These are phyloP conservation scores for Apteryx owenii DNA, from an alignment of 2,113 vertebrate species.

Conservation along the genomic window DNA sequence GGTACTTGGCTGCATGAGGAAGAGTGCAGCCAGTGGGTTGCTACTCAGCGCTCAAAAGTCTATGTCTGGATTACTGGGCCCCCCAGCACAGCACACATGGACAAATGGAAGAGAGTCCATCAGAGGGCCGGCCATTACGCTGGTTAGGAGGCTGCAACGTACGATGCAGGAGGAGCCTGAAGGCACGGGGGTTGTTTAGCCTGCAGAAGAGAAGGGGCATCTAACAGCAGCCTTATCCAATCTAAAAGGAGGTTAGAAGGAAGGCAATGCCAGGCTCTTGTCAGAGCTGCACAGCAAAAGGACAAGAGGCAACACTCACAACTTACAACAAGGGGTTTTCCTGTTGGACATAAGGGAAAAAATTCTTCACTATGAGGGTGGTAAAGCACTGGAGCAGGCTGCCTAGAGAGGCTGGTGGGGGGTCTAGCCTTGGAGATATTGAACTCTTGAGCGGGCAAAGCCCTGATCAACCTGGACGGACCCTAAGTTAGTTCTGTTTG, in stretches of 20 bases:
- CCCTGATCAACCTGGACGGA: background rate
- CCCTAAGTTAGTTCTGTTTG: background rate
- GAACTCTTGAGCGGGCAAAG: background rate
- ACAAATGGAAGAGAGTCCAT: background rate
- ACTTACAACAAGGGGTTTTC: background rate
- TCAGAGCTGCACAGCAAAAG: background rate
- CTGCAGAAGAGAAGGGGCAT: background rate
- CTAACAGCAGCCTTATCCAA: background rate
- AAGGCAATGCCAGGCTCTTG: background rate
- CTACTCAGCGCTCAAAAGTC: accelerated
- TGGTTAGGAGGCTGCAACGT: background rate
- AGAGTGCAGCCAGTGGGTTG: background rate
- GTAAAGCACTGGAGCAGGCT: background rate
- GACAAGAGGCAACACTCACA: background rate
- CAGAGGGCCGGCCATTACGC: background rate
- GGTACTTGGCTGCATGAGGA: background rate
- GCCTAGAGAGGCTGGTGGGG: background rate
- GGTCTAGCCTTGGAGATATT: background rate
- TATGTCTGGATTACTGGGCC: background rate
- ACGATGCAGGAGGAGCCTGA: background rate
- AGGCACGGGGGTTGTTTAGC: background rate
- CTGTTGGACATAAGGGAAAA: background rate
- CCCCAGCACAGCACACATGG: background rate
- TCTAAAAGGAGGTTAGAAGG: background rate
- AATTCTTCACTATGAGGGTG: background rate